Conservation (phyloP, 2,888 invertebrate genomes). For the Cosmopolites sordidus region DNA sequence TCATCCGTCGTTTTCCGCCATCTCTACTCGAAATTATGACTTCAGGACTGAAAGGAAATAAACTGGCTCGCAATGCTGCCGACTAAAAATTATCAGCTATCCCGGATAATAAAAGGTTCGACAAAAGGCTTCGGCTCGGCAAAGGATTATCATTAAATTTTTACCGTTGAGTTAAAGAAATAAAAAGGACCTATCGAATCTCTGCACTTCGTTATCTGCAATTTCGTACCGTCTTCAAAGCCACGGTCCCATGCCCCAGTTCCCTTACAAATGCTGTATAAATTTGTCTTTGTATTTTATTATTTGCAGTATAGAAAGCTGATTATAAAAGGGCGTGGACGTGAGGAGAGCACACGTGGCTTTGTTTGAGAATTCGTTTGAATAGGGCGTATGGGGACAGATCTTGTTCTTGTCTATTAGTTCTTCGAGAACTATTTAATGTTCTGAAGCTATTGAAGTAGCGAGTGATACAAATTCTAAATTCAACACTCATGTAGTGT, state of each 20-base stretch:
- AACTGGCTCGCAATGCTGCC: neutral
- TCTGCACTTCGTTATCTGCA: slow-evolving; percentile 11
- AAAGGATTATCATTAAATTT: slow-evolving; percentile 14
- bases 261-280: slow-evolving; percentile 14
- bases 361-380: neutral
- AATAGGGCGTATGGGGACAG: neutral
- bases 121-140: neutral
- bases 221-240: slow-evolving; percentile 12
- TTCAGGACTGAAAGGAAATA: neutral
- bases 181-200: slow-evolving; percentile 10
- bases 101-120: neutral
- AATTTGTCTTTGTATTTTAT: slow-evolving; percentile 16
- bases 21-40: too few relatives aligned
- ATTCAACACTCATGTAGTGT: too few relatives aligned
- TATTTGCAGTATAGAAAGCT: slow-evolving; percentile 4
- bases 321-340: neutral
- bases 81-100: neutral
- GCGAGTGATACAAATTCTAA: too few relatives aligned
- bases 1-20: too few relatives aligned
- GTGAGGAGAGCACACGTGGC: neutral
- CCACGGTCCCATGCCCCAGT: slow-evolving; percentile 6
- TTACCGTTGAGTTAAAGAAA: slow-evolving; percentile 14
- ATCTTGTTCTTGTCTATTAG: neutral
- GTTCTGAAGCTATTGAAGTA: too few relatives aligned
- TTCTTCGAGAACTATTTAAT: too few relatives aligned